phyloP scores from a whole-genome alignment of 2,113 vertebrate species.

The Excalfactoria chinensis region DNA sequence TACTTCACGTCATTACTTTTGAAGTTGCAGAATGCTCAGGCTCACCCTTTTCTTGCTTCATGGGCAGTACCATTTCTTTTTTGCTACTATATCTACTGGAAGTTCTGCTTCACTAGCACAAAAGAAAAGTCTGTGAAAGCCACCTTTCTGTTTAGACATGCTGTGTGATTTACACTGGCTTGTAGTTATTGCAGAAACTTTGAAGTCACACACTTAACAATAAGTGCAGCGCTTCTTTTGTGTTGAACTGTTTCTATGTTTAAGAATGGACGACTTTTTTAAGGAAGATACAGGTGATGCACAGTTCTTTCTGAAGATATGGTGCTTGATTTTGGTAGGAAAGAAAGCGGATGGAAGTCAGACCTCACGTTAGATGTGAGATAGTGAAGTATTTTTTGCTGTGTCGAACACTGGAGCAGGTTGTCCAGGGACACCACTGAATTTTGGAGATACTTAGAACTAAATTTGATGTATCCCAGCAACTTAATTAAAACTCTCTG shows the following conservation, averaged over 20 bases:
- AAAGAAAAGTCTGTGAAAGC: not conserved
- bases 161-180: not conserved
- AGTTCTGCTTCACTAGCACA: not conserved
- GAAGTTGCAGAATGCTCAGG: not conserved
- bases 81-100: not conserved
- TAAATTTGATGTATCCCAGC: not conserved
- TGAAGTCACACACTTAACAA: not conserved
- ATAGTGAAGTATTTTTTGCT: not conserved
- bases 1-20: not conserved
- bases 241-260: not conserved
- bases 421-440: not conserved
- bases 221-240: not conserved
- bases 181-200: not conserved
- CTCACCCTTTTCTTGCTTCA: not conserved
- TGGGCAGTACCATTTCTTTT: not conserved
- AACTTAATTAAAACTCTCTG: not conserved
- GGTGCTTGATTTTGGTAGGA: not conserved
- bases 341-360: not conserved
- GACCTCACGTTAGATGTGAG: not conserved
- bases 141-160: not conserved
- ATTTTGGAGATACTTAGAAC: not conserved
- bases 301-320: not conserved
- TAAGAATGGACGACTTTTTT: not conserved
- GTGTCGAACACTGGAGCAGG: not conserved
- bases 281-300: not conserved